phyloP scores from a whole-genome alignment of 2,113 vertebrate species.

The Microcebus jonahi region DNA sequence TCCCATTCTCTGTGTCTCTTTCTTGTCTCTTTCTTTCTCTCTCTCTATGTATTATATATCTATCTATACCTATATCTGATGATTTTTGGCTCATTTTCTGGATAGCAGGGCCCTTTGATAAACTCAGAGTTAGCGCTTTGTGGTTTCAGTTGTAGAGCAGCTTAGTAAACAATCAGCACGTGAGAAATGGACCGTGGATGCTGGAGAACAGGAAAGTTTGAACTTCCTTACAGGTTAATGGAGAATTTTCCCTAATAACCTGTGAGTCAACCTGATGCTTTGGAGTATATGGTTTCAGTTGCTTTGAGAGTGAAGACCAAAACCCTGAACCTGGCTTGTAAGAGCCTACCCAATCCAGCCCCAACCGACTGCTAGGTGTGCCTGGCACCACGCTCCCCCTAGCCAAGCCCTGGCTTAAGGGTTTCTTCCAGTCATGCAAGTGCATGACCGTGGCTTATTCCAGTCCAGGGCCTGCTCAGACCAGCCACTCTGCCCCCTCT shows the following conservation, averaged over 20 bases:
- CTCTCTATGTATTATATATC: background rate
- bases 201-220: no score
- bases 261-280: background rate
- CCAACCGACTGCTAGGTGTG: background rate
- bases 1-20: background rate
- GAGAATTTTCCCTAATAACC: background rate
- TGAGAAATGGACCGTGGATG: background rate
- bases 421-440: background rate
- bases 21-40: background rate
- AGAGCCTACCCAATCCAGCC: background rate
- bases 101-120: background rate
- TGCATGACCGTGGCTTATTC: background rate
- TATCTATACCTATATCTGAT: background rate
- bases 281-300: background rate
- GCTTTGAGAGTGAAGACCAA: background rate
- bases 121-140: background rate
- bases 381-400: background rate
- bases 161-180: background rate
- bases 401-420: background rate
- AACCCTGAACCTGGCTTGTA: background rate
- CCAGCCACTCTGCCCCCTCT: background rate
- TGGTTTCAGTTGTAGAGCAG: background rate
- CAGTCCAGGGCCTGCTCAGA: background rate
- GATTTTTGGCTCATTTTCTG: background rate
- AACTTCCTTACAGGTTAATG: background rate